Conservation (phyloP, 2,797 vertebrate species). For the Myripristis jacobus region DNA sequence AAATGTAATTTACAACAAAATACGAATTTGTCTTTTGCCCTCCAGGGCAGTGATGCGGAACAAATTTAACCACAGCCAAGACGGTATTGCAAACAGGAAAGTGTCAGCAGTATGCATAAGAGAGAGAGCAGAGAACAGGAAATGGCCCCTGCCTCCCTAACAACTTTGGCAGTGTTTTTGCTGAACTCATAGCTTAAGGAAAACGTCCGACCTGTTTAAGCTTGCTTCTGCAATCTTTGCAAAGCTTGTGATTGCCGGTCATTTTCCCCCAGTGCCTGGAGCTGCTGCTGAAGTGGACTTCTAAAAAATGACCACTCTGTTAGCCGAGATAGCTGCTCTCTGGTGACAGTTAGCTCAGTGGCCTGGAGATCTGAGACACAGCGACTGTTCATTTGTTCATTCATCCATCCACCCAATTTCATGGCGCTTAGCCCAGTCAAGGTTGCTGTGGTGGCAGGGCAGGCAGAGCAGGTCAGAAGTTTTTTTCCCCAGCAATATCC, state of each 20-base stretch:
- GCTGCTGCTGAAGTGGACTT: slow-evolving; percentile 10
- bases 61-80: background rate
- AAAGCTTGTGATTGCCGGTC: slow-evolving; percentile 5
- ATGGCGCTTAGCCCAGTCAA: background rate
- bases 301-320: slow-evolving; percentile 7
- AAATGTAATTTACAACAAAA: background rate
- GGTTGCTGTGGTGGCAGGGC: background rate
- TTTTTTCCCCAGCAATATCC: too few species aligned
- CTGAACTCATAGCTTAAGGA: background rate
- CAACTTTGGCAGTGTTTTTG: background rate
- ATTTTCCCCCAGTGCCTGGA: background rate
- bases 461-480: background rate
- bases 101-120: background rate
- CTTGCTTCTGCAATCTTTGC: background rate
- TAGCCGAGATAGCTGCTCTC: slow-evolving; percentile 15
- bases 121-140: background rate
- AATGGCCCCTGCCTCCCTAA: background rate
- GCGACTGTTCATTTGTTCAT: slow-evolving; percentile 10
- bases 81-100: slow-evolving; percentile 17
- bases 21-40: slow-evolving; percentile 1
- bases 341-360: slow-evolving; percentile 13
- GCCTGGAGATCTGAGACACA: slow-evolving; percentile 2
- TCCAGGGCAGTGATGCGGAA: slow-evolving; percentile 3
- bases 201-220: background rate
- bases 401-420: background rate